phyloP scores from a whole-genome alignment of 2,888 invertebrate species.

The Gonocerus acuteangulatus region DNA sequence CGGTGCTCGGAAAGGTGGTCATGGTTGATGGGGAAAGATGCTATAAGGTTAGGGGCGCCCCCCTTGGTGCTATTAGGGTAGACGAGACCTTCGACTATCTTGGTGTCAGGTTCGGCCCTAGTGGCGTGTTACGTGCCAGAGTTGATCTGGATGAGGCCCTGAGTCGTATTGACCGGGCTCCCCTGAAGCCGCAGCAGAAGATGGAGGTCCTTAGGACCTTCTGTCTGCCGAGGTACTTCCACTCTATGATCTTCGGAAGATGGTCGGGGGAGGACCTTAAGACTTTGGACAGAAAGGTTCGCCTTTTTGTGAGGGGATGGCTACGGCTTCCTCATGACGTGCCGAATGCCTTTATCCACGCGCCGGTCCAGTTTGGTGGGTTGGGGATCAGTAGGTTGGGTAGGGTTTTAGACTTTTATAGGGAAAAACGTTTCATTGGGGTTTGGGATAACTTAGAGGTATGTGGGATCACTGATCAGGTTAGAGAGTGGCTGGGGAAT shows the following conservation, averaged over 20 bases:
- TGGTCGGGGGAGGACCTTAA: slow-evolving; percentile 35
- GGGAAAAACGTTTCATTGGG: background rate
- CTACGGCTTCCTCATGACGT: slow-evolving; percentile 40
- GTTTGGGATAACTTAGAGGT: background rate
- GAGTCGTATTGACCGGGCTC: slow-evolving; percentile 39
- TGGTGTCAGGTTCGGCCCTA: background rate
- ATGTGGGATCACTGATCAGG: background rate
- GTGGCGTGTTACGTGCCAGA: background rate
- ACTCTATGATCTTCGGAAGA: slow-evolving; percentile 40
- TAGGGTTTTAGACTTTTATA: slow-evolving; percentile 9
- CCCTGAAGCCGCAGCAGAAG: slow-evolving; percentile 44
- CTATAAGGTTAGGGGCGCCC: background rate
- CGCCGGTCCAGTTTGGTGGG: slow-evolving; percentile 40
- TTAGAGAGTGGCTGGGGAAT: background rate
- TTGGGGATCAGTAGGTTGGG: slow-evolving; percentile 40
- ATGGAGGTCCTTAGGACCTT: slow-evolving; percentile 41
- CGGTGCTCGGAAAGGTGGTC: background rate
- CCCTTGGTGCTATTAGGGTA: background rate
- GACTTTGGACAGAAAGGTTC: slow-evolving; percentile 40
- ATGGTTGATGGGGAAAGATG: background rate
- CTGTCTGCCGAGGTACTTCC: slow-evolving; percentile 42
- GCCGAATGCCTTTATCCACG: slow-evolving; percentile 41
- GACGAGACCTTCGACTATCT: background rate
- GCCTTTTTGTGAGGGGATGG: slow-evolving; percentile 39
- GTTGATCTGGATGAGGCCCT: background rate